These are phyloP conservation scores for Ispidina lecontei DNA, from an alignment of 2,797 vertebrate genomes.

Conservation along the genomic window DNA sequence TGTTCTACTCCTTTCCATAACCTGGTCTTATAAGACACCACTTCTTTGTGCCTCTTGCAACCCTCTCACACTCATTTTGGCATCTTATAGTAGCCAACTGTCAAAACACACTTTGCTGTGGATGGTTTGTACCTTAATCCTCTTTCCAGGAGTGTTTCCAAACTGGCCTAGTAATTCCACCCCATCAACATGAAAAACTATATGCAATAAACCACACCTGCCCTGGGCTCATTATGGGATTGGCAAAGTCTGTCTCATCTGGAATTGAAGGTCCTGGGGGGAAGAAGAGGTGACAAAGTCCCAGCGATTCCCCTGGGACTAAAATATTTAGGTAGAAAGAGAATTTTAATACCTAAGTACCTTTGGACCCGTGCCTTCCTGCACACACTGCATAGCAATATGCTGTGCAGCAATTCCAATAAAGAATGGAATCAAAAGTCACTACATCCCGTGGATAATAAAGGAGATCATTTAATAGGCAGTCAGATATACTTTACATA, in stretches of 20 bases:
- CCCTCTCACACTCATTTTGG: not conserved
- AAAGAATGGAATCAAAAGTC: not conserved
- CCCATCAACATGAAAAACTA: not conserved
- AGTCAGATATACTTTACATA: conserved; percentile 13
- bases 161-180: not conserved
- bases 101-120: accelerated
- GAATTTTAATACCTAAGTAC: not conserved
- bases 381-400: not conserved
- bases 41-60: not conserved
- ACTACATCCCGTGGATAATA: not conserved
- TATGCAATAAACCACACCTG: not conserved
- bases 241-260: not conserved
- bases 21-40: not conserved
- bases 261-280: not conserved
- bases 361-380: not conserved
- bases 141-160: not conserved
- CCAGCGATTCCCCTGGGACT: not conserved
- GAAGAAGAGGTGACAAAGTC: not conserved
- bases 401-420: not conserved
- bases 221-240: accelerated
- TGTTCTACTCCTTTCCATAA: not conserved
- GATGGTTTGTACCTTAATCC: not conserved
- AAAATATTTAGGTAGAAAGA: not conserved
- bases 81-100: not conserved
- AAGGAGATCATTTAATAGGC: not conserved